Conservation (phyloP, 2,797 vertebrate genomes). For the Synanceia verrucosa region DNA sequence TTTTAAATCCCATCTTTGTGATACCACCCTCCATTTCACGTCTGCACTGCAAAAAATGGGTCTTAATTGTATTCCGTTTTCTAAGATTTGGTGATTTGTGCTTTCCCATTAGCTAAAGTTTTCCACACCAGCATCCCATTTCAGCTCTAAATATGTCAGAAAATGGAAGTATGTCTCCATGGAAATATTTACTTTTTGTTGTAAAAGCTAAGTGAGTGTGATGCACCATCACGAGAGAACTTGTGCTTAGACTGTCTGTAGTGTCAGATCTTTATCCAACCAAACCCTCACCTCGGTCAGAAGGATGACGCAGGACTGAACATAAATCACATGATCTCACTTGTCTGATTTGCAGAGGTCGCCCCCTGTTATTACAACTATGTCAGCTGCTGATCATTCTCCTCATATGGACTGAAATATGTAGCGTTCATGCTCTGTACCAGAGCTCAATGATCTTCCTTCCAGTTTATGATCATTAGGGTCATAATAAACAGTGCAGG, state of each 20-base stretch:
- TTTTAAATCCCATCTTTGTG: no score
- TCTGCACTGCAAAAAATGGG: neutral
- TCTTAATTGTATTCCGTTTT: neutral
- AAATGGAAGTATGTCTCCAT: neutral
- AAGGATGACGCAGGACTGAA: conserved; percentile 37
- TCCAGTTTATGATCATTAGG: conserved; percentile 15
- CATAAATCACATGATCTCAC: conserved; percentile 51
- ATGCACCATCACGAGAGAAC: neutral
- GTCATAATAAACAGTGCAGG: conserved; percentile 11
- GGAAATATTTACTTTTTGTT: neutral
- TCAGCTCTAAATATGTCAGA: neutral
- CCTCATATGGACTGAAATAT: neutral
- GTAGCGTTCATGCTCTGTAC: neutral
- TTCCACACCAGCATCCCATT: neutral
- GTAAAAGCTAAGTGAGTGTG: neutral
- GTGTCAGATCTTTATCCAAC: conserved; percentile 9
- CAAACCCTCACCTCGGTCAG: conserved; percentile 11
- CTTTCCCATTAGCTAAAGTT: neutral
- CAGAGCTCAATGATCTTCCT: conserved; percentile 8
- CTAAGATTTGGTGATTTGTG: neutral
- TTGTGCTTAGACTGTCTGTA: neutral
- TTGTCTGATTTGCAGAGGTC: conserved; percentile 52
- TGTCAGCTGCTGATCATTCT: conserved; percentile 1
- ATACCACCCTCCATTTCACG: no score
- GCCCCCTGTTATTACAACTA: conserved; percentile 17